Evolutionary conservation across 2,888 invertebrate species (phyloP), one percentile per base, ranked within the genome.

Genomic region (Mongoloraphidia duomilia): DNA sequence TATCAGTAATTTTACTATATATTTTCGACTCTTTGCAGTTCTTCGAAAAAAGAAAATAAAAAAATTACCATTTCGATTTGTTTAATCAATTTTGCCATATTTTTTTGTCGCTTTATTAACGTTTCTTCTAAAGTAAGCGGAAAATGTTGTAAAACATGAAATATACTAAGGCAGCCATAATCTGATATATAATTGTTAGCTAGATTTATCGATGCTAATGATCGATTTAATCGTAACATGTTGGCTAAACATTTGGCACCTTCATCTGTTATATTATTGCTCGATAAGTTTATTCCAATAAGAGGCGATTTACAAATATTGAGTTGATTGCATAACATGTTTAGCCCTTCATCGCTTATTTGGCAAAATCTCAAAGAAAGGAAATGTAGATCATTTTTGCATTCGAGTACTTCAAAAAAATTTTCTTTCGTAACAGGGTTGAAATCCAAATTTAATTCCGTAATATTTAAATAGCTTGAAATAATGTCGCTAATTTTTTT

Each of bases 391-490:
- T 26, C 11, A 9, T 26, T 33, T n/a, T 34, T 43, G 4, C 58
- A 51, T 11, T 46, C n/a, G 39, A 66, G 57, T 2, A 66, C 56
- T 11, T 61, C 51, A 48, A 62, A 52, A 54, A 60, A 63, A 55
- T 65, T 65, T 47, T 65, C 61, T n/a, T 56, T 54, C 3, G 49
- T 39, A 47, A 63, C 63, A 8, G 63, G 63, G 57, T 67, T 68
- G 44, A 62, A 61, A 47, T 64, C 61, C n/a, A 67, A 49, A 52
- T 62, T 63, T 26, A 67, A 44, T 34, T 64, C 61, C n/a, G 47
- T 55, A 65, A 44, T 45, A 64, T 59, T 8, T 54, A 26, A 26
- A 6, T 26, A 26, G 26, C 26, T 26, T 26, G 26, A 26, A 26
- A 26, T 26, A 26, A 26, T 26, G 26, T 26, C 26, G 26, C 26